Evolutionary conservation across 2,797 vertebrate genomes (phyloP).

Genomic region (Meriones psammophilus): DNA sequence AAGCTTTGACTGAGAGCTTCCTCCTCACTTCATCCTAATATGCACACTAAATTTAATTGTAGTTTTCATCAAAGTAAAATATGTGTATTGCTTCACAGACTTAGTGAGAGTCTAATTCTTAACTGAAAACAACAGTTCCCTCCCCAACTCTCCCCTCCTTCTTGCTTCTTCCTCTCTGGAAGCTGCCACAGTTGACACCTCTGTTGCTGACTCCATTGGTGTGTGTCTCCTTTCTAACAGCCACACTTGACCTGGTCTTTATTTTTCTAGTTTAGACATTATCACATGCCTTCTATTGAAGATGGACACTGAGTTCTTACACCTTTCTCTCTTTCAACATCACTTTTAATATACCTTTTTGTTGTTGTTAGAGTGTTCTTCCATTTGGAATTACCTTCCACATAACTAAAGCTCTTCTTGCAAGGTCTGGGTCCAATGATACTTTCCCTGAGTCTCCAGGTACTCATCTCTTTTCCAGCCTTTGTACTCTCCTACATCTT

Average conservation of each 20-base stretch:
- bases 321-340: not conserved
- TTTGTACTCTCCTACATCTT: not conserved
- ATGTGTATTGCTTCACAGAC: slow-evolving; percentile 41
- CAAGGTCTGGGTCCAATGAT: not conserved
- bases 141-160: not conserved
- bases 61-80: slow-evolving; percentile 47
- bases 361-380: not conserved
- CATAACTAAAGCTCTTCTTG: not conserved
- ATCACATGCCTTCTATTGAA: not conserved
- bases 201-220: not conserved
- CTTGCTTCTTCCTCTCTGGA: not conserved
- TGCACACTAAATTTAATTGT: slow-evolving; percentile 25
- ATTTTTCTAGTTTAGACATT: not conserved
- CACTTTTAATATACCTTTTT: not conserved
- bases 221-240: not conserved
- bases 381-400: slow-evolving; percentile 5
- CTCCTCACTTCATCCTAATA: not conserved
- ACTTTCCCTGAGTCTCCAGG: not conserved
- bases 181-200: not conserved
- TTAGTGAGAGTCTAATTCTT: slow-evolving; percentile 25
- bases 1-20: not conserved
- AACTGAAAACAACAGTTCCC: not conserved
- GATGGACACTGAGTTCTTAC: not conserved
- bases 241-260: not conserved
- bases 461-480: not conserved